These are phyloP conservation scores for Agrochola circellaris DNA, from an alignment of 2,888 invertebrate species.

Conservation along the genomic window DNA sequence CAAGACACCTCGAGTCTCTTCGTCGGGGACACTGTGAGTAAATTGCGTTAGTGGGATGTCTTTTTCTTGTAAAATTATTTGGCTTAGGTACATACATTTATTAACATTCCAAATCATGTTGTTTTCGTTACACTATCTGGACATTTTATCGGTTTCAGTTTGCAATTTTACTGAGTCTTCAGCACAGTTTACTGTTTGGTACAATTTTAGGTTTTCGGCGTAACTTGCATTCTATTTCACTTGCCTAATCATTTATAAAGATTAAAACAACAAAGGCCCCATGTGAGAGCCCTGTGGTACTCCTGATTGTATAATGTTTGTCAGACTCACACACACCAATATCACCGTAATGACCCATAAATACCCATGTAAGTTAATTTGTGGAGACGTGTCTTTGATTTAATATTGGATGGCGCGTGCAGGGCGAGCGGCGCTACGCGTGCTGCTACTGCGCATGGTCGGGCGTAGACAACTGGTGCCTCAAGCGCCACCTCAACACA, in stretches of 20 bases:
- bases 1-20: background rate
- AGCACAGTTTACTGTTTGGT: too few species aligned
- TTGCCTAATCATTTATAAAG: too few species aligned
- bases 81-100: too few species aligned
- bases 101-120: too few species aligned
- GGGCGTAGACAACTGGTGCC: constrained; percentile 98
- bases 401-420: constrained; percentile 4
- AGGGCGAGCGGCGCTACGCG: constrained; percentile 94
- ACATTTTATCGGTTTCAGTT: too few species aligned
- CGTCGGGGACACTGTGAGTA: background rate
- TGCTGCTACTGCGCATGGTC: constrained; percentile 98
- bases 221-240: too few species aligned
- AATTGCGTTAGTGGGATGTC: too few species aligned
- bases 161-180: too few species aligned
- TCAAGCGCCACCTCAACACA: constrained; percentile 97
- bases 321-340: too few species aligned
- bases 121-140: too few species aligned
- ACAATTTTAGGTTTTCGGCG: too few species aligned
- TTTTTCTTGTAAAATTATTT: too few species aligned
- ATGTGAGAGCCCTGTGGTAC: background rate
- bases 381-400: background rate
- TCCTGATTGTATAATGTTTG: background rate
- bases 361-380: background rate
- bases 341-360: background rate
- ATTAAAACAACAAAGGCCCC: background rate